These are phyloP conservation scores for Pyralis farinalis DNA, from an alignment of 2,888 invertebrate genomes.

Conservation along the genomic window DNA sequence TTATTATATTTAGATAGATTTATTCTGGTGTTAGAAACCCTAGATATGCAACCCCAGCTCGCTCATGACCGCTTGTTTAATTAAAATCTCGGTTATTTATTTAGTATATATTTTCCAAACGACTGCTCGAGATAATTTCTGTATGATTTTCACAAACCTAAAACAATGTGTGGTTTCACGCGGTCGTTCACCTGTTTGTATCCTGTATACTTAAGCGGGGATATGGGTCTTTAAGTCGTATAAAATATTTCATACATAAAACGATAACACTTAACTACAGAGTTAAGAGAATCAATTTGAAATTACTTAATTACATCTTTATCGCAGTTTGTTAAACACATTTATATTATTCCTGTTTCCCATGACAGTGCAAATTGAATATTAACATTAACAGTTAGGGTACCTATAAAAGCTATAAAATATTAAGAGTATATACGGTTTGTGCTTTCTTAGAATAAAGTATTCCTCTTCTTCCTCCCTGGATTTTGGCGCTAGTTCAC, in stretches of 20 bases:
- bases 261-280: conserved; percentile 15
- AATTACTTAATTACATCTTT: conserved; percentile 16
- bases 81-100: too few relatives aligned
- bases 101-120: conserved; percentile 3
- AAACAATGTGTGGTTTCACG: neutral
- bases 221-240: conserved; percentile 5
- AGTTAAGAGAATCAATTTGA: conserved; percentile 18
- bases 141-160: neutral
- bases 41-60: too few relatives aligned
- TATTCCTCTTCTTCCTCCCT: too few relatives aligned
- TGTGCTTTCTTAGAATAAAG: too few relatives aligned
- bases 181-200: neutral
- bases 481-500: too few relatives aligned
- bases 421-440: too few relatives aligned
- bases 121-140: neutral
- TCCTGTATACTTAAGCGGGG: too few relatives aligned
- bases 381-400: conserved; percentile 35
- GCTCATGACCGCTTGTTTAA: too few relatives aligned
- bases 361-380: conserved; percentile 28
- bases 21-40: too few relatives aligned
- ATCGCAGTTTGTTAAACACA: conserved; percentile 17
- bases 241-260: conserved; percentile 14
- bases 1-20: too few relatives aligned
- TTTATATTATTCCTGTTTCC: conserved; percentile 24
- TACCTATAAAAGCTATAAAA: conserved; percentile 34